Percentiles rank a stretch among this genome's conserved stretches.
Conservation (phyloP, 2,113 vertebrate genomes). For the Calonectris borealis region DNA sequence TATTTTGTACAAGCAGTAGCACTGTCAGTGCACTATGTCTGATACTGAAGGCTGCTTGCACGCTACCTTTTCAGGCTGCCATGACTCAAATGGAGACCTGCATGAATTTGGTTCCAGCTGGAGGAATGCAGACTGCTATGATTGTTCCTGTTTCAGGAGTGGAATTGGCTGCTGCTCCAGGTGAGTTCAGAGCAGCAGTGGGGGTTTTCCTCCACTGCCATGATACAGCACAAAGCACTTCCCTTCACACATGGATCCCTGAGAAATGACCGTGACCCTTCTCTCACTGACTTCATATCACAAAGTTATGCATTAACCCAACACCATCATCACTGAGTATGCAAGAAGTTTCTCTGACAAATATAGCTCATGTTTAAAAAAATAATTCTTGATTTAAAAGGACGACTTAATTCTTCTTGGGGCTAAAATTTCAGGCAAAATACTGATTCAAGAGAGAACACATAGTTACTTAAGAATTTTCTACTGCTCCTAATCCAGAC, state of each 20-base stretch:
- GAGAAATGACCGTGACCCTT: not conserved
- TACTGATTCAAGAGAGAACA: not conserved
- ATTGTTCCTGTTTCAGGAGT: accelerated
- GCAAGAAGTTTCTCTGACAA: not conserved
- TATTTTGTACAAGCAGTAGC: not conserved
- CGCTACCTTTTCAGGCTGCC: not conserved
- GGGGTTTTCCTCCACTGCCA: not conserved
- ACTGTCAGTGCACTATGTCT: not conserved
- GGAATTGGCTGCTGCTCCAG: not conserved
- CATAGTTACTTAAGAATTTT: not conserved
- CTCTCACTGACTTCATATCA: not conserved
- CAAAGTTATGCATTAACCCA: not conserved
- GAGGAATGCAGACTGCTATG: accelerated
- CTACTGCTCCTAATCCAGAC: not conserved
- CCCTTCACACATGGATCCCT: not conserved
- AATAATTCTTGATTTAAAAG: not conserved
- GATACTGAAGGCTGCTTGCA: not conserved
- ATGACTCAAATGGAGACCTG: not conserved
- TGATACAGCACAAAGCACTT: not conserved
- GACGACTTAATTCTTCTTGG: not conserved
- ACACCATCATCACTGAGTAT: not conserved
- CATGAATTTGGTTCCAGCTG: not conserved
- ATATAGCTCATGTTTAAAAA: not conserved
- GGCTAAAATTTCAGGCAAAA: not conserved
- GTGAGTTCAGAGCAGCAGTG: not conserved